phyloP scores from a whole-genome alignment of 2,888 invertebrate species.

The Aromia moschata region DNA sequence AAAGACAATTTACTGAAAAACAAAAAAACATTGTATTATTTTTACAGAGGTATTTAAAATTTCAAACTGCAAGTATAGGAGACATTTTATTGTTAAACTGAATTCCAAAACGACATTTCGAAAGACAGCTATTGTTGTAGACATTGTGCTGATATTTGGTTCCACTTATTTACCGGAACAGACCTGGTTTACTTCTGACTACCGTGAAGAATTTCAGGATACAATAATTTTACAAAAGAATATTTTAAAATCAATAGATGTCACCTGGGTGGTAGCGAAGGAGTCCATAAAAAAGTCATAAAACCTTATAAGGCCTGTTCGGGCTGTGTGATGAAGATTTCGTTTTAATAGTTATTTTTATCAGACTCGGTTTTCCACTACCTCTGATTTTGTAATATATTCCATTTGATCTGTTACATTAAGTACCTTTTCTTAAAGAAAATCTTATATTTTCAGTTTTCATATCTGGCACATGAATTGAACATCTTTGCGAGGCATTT shows the following conservation, averaged over 20 bases:
- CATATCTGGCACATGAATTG: not conserved
- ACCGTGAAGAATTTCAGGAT: conserved; percentile 34
- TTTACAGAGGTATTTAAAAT: too few species aligned
- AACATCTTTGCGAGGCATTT: not conserved
- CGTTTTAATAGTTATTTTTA: not conserved
- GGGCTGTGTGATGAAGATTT: not conserved
- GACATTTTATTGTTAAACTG: too few species aligned
- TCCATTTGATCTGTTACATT: not conserved
- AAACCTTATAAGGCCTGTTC: conserved; percentile 28
- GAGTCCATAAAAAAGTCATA: conserved; percentile 25
- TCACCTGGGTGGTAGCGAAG: conserved; percentile 25
- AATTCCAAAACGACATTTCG: too few species aligned
- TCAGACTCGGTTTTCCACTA: not conserved
- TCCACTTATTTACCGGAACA: conserved; percentile 4
- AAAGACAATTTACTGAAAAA: too few species aligned
- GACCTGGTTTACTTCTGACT: conserved; percentile 22
- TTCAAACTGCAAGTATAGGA: too few species aligned
- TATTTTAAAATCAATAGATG: conserved; percentile 35
- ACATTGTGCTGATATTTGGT: too few species aligned
- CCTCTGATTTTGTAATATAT: not conserved
- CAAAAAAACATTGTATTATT: too few species aligned
- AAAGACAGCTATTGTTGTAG: too few species aligned
- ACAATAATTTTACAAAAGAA: conserved; percentile 37
- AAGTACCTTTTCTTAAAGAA: not conserved
- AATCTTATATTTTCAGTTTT: not conserved